Evolutionary conservation across 2,888 invertebrate genomes (phyloP).

Genomic region (Aradus depressus): DNA sequence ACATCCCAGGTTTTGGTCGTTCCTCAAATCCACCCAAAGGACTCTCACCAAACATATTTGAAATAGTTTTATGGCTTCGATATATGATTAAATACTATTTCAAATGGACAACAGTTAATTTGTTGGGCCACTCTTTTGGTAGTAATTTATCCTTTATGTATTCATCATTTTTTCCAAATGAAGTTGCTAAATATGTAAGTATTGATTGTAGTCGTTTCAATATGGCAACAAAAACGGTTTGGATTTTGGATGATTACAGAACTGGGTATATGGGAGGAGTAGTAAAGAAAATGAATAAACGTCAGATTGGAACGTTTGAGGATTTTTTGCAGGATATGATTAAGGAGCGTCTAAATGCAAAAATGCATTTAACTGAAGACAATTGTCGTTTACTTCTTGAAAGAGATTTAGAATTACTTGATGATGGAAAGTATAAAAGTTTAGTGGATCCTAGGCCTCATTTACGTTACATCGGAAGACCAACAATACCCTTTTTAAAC

Average conservation of each 20-base stretch:
- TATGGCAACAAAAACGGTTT: constrained; percentile 11
- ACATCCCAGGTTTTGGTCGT: constrained; percentile 58
- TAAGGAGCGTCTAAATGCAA: not conserved
- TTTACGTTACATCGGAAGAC: constrained; percentile 3
- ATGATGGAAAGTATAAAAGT: not conserved
- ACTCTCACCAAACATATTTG: constrained; percentile 40
- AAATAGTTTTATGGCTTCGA: constrained; percentile 37
- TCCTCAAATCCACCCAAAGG: constrained; percentile 54
- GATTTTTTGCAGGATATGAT: not conserved
- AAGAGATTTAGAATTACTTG: constrained; percentile 1
- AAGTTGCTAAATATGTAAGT: constrained; percentile 44
- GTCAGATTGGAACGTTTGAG: constrained; percentile 1
- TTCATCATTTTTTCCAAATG: constrained; percentile 48
- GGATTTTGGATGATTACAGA: constrained; percentile 1
- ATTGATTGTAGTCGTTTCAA: constrained; percentile 34
- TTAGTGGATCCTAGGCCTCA: not conserved
- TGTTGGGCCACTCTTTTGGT: constrained; percentile 51
- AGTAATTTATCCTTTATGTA: constrained; percentile 47
- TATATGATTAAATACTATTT: constrained; percentile 25
- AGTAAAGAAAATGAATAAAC: not conserved
- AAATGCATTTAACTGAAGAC: not conserved
- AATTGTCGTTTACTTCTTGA: not conserved
- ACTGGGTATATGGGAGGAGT: constrained; percentile 1
- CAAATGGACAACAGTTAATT: constrained; percentile 54
- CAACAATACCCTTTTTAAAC: not conserved